These are phyloP conservation scores for Spizaetus ornatus DNA, from an alignment of 2,113 vertebrate species.

Conservation along the genomic window DNA sequence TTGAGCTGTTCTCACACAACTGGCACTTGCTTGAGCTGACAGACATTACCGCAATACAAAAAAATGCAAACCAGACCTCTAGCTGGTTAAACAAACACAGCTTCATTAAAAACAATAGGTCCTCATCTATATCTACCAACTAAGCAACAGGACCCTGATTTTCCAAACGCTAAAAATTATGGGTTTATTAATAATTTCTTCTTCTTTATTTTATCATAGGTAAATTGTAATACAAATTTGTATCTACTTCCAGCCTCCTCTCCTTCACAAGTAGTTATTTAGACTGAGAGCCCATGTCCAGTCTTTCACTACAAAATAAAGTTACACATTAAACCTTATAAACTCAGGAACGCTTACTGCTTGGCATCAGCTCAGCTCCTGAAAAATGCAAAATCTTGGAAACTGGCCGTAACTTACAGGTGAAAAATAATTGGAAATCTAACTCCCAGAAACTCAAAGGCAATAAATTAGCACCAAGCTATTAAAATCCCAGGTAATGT, in stretches of 20 bases:
- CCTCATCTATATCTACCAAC: not conserved
- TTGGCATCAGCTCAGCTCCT: not conserved
- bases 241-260: not conserved
- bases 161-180: not conserved
- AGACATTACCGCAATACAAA: not conserved
- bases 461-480: not conserved
- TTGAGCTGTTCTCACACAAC: conserved; percentile 14
- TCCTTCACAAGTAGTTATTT: not conserved
- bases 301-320: not conserved
- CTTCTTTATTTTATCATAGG: not conserved
- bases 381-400: not conserved
- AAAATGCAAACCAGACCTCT: not conserved
- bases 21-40: not conserved
- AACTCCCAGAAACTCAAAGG: not conserved
- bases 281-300: not conserved
- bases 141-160: not conserved
- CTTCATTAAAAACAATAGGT: not conserved
- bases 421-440: not conserved
- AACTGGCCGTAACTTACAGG: not conserved
- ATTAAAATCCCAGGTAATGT: not conserved
- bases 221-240: not conserved
- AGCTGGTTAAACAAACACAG: not conserved
- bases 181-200: not conserved
- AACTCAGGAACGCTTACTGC: not conserved
- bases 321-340: not conserved